These are phyloP conservation scores for Danio rerio DNA, from an alignment of 2,113 vertebrate species.

Conservation along the genomic window DNA sequence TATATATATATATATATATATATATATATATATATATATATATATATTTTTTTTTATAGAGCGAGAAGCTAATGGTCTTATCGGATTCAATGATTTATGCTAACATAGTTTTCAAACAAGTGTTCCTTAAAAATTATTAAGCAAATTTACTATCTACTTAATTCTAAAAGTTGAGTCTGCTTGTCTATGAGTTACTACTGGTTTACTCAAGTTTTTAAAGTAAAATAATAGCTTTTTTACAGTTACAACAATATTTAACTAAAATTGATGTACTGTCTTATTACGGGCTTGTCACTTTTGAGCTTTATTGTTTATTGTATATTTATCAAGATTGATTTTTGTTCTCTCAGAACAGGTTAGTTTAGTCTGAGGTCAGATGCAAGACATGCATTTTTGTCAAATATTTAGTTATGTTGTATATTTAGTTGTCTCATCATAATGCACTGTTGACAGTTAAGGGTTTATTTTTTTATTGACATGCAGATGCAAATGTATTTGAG, in stretches of 20 bases:
- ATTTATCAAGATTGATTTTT: not conserved
- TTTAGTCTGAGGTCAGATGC: not conserved
- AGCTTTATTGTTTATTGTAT: not conserved
- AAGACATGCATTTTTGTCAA: not conserved
- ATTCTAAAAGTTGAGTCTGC: too few relatives aligned
- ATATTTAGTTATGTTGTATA: not conserved
- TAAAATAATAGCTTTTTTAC: not conserved
- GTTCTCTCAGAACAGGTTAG: not conserved
- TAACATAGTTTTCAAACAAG: too few relatives aligned
- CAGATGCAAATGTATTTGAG: not conserved
- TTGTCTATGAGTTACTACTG: too few relatives aligned
- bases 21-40: too few relatives aligned
- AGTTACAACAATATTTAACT: not conserved
- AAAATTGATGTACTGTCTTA: not conserved
- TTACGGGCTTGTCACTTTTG: not conserved
- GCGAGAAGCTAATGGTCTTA: too few relatives aligned
- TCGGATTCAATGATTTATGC: too few relatives aligned
- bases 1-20: too few relatives aligned
- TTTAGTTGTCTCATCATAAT: not conserved
- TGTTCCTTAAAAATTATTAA: too few relatives aligned
- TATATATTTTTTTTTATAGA: too few relatives aligned
- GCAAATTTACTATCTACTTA: too few relatives aligned
- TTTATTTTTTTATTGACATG: not conserved
- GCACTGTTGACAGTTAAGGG: not conserved
- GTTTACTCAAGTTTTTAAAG: too few relatives aligned